phyloP scores from a whole-genome alignment of 2,888 invertebrate species.

The Drosophila barbarae region DNA sequence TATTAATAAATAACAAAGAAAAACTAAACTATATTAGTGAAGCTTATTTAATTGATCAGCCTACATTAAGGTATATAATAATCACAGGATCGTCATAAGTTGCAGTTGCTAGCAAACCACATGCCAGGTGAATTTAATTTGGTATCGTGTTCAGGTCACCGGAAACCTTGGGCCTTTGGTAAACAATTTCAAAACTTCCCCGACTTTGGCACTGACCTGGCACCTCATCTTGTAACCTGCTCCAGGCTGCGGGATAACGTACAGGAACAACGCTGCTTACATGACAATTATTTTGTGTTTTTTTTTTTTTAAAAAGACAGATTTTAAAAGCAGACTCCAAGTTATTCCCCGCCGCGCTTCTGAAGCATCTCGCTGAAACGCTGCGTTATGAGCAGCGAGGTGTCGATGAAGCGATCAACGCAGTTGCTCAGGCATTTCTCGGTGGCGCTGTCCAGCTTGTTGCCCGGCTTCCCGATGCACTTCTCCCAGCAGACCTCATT shows the following conservation, averaged over 20 bases:
- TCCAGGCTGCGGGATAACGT: neutral
- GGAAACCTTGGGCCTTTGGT: constrained; percentile 8
- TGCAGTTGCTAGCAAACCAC: constrained; percentile 6
- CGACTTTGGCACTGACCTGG: neutral
- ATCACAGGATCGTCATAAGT: neutral
- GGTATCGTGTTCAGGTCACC: neutral
- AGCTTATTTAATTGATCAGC: neutral
- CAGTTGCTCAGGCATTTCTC: constrained; percentile 95
- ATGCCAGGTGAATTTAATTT: constrained; percentile 16
- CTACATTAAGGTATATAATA: neutral
- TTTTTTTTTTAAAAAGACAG: constrained; percentile 26
- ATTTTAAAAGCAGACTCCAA: constrained; percentile 7
- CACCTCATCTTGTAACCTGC: neutral
- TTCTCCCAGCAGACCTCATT: constrained; percentile 98
- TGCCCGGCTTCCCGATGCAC: constrained; percentile 93
- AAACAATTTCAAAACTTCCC: constrained; percentile 2
- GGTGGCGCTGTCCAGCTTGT: constrained; percentile 91
- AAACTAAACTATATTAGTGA: too few species aligned
- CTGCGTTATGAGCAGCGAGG: constrained; percentile 91
- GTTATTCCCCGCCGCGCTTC: constrained; percentile 82
- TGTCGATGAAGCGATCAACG: constrained; percentile 96
- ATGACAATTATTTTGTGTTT: constrained; percentile 35
- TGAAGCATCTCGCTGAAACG: constrained; percentile 92
- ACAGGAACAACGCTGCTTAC: constrained; percentile 40
- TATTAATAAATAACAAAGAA: constrained; percentile 40